Base-by-base conservation (phyloP, 2,113 vertebrate species). In the Strix uralensis region DNA sequence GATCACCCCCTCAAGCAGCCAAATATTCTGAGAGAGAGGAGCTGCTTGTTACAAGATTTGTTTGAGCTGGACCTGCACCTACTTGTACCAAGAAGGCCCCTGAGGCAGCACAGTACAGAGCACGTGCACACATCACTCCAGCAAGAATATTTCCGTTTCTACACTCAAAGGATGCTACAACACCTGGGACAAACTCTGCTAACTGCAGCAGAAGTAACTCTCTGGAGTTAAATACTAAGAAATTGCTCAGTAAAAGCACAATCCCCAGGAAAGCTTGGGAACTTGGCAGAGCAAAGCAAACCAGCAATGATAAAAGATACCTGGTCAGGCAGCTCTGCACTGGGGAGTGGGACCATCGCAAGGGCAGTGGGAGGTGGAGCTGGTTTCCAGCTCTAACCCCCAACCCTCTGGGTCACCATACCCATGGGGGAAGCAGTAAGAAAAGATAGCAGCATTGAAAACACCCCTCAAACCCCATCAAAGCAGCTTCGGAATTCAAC, bases 351-450 rank as follows among this genome's bases (percentile, higher is more conserved):
- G n/a, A 23, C 16, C 34, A 12, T 32, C 0, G 1, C 30, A 61
- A 42, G 38, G 34, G 29, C 3, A 40, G 25, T 5, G 2, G 20
- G 16, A 54, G 30, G 22, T 67, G 32, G 19, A 89, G 32, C 30
- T 34, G 26, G 15, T 49, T 61, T 80, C 40, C 40, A 61, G 34
- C 52, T 54, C 72, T 20, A 38, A 65, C 20, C 14, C 14, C 15
- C 0, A 1, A n/a, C 23, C 57, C 17, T 11, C 36, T 8, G 4
- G 26, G 34, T 52, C 57, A 65, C 29, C 6, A 11, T 13, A 47
- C 34, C 40, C 38, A 20, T 0, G 0, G 15, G 5, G 26, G 21
- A 75, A 77, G 17, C 1, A 0, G 29, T 26, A 49, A 58, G 80
- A 73, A 49, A 58, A 49, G 47, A 30, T 18, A 42, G 58, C 63